Base-by-base conservation (phyloP, 2,888 invertebrate species). In the Synergus gifuensis region DNA sequence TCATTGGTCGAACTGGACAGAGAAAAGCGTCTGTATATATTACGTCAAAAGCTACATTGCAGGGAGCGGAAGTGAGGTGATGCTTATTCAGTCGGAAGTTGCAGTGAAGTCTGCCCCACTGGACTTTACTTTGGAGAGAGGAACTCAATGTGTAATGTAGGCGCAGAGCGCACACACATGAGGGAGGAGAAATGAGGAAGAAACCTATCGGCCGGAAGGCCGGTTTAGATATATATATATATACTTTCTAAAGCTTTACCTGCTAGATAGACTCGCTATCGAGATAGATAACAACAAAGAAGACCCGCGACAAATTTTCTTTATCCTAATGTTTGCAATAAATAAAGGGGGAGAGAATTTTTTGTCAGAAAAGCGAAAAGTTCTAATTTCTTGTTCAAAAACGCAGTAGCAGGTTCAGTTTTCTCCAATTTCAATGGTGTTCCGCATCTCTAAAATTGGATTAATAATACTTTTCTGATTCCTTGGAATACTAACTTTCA, bases 41-140 rank as follows among this genome's bases (percentile, higher is more conserved):
- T 88, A 87, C 88, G 88, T 89, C 90, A 90, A 90, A 90, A 90
- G 86, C 87, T 86, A 86, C 86, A 86, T 87, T 86, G 85, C 88
- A 88, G 87, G 88, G 89, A 89, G 88, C 89, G 90, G 89, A 90
- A 90, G 89, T 87, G 87, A 87, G 85, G 87, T 87, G 88, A 90
- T 89, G 90, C 87, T 89, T 88, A 87, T 87, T 89, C 88, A 87
- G 87, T 89, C 88, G 90, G 90, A 90, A 90, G 88, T 88, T 88
- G 88, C 87, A 88, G 86, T 85, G 87, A 80, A 87, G 86, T 86
- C 88, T 86, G 87, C 83, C 79, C 76, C 73, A 73, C 54, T 73
- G 73, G 73, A 73, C 85, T 85, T 86, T 86, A 85, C 86, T 85
- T 85, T 86, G 84, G 22, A 28, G 84, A 85, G 86, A 81, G 83